phyloP scores from a whole-genome alignment of 2,797 vertebrate species.

The Melanotaenia nigrans region DNA sequence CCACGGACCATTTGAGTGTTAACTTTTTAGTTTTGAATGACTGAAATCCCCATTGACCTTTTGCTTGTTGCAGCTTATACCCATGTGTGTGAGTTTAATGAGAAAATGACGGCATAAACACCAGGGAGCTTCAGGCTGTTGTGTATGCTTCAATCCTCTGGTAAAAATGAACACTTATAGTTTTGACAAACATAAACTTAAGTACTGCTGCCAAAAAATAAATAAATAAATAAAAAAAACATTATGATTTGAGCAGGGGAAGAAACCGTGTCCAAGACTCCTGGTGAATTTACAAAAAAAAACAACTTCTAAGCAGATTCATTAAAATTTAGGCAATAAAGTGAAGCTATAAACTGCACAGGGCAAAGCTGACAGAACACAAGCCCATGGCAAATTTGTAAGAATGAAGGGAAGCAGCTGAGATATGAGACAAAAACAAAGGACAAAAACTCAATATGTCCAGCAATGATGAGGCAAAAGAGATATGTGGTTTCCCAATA shows the following conservation, averaged over 20 bases:
- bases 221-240: not conserved
- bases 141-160: conserved; percentile 47
- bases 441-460: conserved; percentile 77
- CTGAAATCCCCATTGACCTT: conserved; percentile 84
- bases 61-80: conserved; percentile 77
- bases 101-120: conserved; percentile 73
- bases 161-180: conserved; percentile 41
- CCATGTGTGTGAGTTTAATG: conserved; percentile 77
- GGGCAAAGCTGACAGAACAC: conserved; percentile 37
- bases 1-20: conserved; percentile 84
- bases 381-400: conserved; percentile 60
- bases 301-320: conserved; percentile 16
- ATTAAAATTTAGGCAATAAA: conserved; percentile 32
- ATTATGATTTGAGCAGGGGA: conserved; percentile 14
- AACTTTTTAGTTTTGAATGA: conserved; percentile 82
- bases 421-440: conserved; percentile 62
- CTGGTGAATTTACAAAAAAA: conserved; percentile 30
- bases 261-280: conserved; percentile 16
- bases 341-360: conserved; percentile 23
- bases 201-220: conserved; percentile 29
- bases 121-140: conserved; percentile 59
- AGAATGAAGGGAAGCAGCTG: conserved; percentile 56
- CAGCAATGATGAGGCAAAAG: conserved; percentile 70
- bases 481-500: conserved; percentile 71
- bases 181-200: conserved; percentile 47